These are phyloP conservation scores for Ormyrus nitidulus DNA, from an alignment of 2,888 invertebrate species.

Conservation along the genomic window DNA sequence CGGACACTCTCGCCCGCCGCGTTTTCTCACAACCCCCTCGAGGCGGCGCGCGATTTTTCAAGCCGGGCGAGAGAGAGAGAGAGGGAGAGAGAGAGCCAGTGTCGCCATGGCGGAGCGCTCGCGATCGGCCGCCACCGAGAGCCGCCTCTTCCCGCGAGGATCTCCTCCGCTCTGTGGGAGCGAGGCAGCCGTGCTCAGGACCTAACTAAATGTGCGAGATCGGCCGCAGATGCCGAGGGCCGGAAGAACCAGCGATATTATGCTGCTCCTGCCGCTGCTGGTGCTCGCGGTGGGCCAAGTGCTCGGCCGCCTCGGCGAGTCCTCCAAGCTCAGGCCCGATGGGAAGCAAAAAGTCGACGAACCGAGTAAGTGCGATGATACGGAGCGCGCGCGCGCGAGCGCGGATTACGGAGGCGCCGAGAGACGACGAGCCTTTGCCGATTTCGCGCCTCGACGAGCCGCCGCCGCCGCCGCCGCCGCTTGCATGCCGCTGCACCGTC, in stretches of 20 bases:
- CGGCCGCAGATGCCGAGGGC: neutral
- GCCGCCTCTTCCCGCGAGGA: too few species aligned
- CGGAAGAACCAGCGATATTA: slow-evolving; percentile 1
- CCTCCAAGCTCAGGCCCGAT: slow-evolving; percentile 9
- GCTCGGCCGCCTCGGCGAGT: slow-evolving; percentile 19
- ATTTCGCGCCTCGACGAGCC: slow-evolving; percentile 18
- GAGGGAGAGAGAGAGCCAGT: too few species aligned
- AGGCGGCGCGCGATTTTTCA: neutral
- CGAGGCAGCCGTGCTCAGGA: neutral
- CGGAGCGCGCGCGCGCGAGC: too few species aligned
- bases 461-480: too few species aligned
- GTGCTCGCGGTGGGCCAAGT: neutral
- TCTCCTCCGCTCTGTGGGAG: neutral
- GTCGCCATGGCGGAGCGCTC: too few species aligned
- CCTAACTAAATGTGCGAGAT: neutral
- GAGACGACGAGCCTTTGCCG: slow-evolving; percentile 8
- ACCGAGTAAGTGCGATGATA: slow-evolving; percentile 41
- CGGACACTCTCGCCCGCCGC: neutral
- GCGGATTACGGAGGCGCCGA: too few species aligned
- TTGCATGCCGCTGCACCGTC: too few species aligned
- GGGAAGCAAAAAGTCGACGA: slow-evolving; percentile 41
- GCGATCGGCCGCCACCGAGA: too few species aligned
- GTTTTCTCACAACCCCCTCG: neutral
- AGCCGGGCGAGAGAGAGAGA: too few species aligned
- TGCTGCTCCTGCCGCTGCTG: too few species aligned